Evolutionary conservation across 2,113 vertebrate genomes (phyloP).

Genomic region (Salvelinus alpinus): DNA sequence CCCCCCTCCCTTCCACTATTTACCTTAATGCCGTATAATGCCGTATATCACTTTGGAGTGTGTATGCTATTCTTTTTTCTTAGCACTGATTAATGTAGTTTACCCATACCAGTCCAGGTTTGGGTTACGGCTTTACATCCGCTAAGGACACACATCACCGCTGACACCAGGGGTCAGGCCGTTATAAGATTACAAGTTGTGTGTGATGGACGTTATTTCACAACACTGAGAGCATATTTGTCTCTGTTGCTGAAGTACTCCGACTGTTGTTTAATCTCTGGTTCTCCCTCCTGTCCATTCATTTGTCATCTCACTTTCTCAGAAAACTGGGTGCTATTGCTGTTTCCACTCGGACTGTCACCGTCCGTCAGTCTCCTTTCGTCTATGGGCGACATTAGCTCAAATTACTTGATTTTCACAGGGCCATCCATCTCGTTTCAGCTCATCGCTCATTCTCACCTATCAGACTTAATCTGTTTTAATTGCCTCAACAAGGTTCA

Average conservation of each 20-base stretch:
- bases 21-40: constrained; percentile 14
- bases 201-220: constrained; percentile 28
- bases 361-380: neutral
- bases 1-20: neutral
- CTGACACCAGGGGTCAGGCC: constrained; percentile 39
- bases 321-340: constrained; percentile 21
- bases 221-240: constrained; percentile 14
- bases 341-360: neutral
- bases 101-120: constrained; percentile 31
- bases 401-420: constrained; percentile 31
- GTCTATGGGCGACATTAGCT: neutral
- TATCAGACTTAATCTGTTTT: too few relatives aligned
- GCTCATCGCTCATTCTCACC: constrained; percentile 24
- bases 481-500: too few relatives aligned
- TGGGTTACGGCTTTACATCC: constrained; percentile 32
- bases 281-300: too few relatives aligned
- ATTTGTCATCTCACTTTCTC: constrained; percentile 20
- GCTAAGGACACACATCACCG: constrained; percentile 35
- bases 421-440: neutral
- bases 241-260: constrained; percentile 2
- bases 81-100: constrained; percentile 50
- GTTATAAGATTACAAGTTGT: constrained; percentile 48
- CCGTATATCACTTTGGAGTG: constrained; percentile 29
- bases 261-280: neutral
- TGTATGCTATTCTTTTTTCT: constrained; percentile 29